Evolutionary conservation across 2,113 vertebrate genomes (phyloP).

Genomic region (Vulpes vulpes): DNA sequence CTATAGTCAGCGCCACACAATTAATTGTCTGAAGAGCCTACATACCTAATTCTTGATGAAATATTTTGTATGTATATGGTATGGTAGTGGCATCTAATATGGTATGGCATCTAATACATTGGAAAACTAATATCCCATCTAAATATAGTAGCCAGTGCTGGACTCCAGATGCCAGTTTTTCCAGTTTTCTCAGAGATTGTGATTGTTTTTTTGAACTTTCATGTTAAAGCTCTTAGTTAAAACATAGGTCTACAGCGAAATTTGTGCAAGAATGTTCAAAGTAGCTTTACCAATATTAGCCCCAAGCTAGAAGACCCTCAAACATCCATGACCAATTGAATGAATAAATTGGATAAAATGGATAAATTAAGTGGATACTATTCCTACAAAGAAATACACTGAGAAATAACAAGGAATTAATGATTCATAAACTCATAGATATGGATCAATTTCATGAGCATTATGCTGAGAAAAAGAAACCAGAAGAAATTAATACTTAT

Average conservation of each 20-base stretch:
- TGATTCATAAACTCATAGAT: background rate
- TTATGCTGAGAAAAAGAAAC: background rate
- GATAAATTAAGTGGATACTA: background rate
- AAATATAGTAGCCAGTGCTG: background rate
- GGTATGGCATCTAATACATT: background rate
- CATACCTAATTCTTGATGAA: background rate
- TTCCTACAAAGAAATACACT: background rate
- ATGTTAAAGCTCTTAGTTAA: background rate
- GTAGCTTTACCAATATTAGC: background rate
- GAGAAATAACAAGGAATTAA: background rate
- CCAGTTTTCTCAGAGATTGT: background rate
- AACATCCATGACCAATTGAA: background rate
- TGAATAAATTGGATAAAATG: background rate
- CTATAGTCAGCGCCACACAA: rapidly evolving
- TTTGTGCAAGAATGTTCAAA: background rate
- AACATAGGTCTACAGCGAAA: background rate
- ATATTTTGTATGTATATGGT: background rate
- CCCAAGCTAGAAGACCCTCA: background rate
- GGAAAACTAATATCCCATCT: background rate
- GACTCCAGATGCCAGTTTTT: background rate
- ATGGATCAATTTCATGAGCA: background rate
- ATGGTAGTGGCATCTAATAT: background rate
- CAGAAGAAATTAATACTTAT: background rate
- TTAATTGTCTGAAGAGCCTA: background rate
- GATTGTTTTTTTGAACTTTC: background rate